Conservation (phyloP, 2,113 vertebrate species). For the Sturnus vulgaris region DNA sequence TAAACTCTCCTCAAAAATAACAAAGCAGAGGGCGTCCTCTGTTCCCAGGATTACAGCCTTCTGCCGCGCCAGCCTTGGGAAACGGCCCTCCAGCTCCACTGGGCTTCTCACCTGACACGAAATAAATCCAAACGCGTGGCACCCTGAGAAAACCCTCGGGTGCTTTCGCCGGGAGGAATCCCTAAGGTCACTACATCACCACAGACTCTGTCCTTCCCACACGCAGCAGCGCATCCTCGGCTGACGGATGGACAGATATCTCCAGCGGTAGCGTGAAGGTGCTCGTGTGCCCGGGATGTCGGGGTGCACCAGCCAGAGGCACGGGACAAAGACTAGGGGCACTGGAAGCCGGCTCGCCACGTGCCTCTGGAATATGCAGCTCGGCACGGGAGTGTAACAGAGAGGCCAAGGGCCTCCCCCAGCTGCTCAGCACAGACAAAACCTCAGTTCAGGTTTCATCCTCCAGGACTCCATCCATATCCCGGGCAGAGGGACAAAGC, state of each 20-base stretch:
- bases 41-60: background rate
- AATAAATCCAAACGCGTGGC: background rate
- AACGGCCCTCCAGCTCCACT: background rate
- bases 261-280: background rate
- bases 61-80: background rate
- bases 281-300: fast-evolving
- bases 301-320: background rate
- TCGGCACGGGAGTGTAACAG: background rate
- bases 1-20: slow-evolving; percentile 45
- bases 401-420: background rate
- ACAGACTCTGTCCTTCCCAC: background rate
- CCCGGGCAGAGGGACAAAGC: background rate
- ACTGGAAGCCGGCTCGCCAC: background rate
- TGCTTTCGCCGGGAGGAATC: background rate
- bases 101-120: background rate
- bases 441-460: background rate
- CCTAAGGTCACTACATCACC: background rate
- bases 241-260: background rate
- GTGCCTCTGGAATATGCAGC: background rate
- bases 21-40: slow-evolving; percentile 53
- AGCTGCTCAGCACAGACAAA: background rate
- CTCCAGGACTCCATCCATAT: background rate
- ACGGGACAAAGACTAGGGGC: background rate
- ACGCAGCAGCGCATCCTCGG: background rate
- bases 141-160: background rate